These are phyloP conservation scores for Xenopus laevis DNA, from an alignment of 2,113 vertebrate species.

Conservation along the genomic window DNA sequence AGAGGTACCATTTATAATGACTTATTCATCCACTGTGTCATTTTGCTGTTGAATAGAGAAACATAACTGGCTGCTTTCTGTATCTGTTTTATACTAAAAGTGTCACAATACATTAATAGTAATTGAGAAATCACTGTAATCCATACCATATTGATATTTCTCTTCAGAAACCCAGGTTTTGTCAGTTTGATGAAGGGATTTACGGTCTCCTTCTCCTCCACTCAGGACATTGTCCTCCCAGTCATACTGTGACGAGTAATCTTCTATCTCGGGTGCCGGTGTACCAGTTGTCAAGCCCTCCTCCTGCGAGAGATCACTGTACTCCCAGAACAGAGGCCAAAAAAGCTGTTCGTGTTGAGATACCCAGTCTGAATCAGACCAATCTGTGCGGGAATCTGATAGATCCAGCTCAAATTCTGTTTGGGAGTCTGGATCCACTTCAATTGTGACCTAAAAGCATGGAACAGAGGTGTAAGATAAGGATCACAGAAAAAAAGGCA, in stretches of 20 bases:
- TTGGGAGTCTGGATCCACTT: slow-evolving; percentile 82
- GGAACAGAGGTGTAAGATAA: background rate
- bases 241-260: slow-evolving; percentile 76
- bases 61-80: no score
- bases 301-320: slow-evolving; percentile 69
- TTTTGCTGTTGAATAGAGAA: no score
- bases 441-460: slow-evolving; percentile 75
- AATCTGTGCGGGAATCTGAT: slow-evolving; percentile 70
- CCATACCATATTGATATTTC: slow-evolving; percentile 70
- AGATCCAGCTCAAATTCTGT: slow-evolving; percentile 83
- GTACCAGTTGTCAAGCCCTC: slow-evolving; percentile 50
- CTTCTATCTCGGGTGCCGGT: slow-evolving; percentile 55
- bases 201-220: slow-evolving; percentile 72
- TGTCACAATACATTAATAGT: no score
- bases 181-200: slow-evolving; percentile 64
- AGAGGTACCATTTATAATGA: no score
- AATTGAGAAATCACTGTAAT: no score
- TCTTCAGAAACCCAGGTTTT: slow-evolving; percentile 75
- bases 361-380: slow-evolving; percentile 67
- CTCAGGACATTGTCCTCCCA: slow-evolving; percentile 76
- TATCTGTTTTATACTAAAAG: no score
- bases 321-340: slow-evolving; percentile 89
- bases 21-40: no score
- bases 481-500: background rate
- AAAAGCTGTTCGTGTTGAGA: slow-evolving; percentile 75